Base-by-base conservation (phyloP, 1,140 invertebrate species). In the Papilio dardanus region DNA sequence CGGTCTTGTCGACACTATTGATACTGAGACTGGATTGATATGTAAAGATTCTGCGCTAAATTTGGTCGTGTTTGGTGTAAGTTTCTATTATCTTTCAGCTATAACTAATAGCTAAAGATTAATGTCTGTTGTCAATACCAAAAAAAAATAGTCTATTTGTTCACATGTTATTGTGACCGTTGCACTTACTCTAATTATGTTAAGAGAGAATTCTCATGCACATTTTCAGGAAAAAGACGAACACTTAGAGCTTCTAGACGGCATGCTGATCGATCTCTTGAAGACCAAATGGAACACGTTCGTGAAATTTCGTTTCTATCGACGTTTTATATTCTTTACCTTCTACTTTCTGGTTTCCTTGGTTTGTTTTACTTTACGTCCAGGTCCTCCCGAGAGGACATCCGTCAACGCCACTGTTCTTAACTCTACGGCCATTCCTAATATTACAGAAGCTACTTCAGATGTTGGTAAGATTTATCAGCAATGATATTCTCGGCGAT, bases 231-330 rank as follows among this genome's bases (percentile, higher is more conserved):
- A 99, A 79, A 98, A 97, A 94, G 96, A 97, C 79, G 98, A 98
- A 88, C 99, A 99, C 94, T 94, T 99, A 79, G 98, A 99, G 85
- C 94, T 99, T 77, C 96, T 99, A 94, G 99, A 99, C 88, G 99
- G 99, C 1, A 96, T 99, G 71, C 93, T 99, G 24, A 97, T 99
- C 5, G 98, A 99, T 91, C 95, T 99, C 8, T 91, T 99, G 8
- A 97, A 99, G 88, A 98, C 98, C 0, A 99, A 99, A 94, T 99
- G 99, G 99, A 98, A 99, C 82, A 97, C 98, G 0, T 99, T 99
- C 93, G 98, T 98, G 1, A 98, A 98, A 92, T 97, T 96, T 75
- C 98, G 98, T 77, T 99, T 99, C 89, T 99, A 99, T 87, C 94
- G 97, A 8, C 97, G 98, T 86, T 99, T 99, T 87, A 96, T 98